Conservation (phyloP, 2,797 vertebrate species). For the Etheostoma perlongum region DNA sequence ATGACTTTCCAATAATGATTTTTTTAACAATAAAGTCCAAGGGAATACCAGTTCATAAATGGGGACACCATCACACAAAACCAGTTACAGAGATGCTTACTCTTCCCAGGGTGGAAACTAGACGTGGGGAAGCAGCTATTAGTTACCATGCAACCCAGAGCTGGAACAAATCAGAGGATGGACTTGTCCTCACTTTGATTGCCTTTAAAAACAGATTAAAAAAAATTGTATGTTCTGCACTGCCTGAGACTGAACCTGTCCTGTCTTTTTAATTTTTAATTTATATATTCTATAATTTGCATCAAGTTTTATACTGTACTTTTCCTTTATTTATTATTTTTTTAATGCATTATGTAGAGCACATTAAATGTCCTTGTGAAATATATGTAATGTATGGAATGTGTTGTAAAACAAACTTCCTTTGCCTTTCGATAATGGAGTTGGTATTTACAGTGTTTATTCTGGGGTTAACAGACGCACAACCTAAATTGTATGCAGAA, state of each 20-base stretch:
- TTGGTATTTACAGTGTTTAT: background rate
- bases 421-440: background rate
- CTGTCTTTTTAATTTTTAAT: background rate
- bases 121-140: background rate
- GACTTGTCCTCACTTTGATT: background rate
- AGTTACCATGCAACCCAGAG: background rate
- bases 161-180: background rate
- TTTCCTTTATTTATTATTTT: background rate
- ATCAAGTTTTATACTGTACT: background rate
- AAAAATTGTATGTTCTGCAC: background rate
- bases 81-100: background rate
- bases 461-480: background rate
- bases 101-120: constrained; percentile 4
- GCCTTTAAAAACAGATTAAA: background rate
- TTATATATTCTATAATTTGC: background rate
- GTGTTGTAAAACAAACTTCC: background rate
- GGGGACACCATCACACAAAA: background rate
- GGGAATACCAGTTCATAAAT: constrained; percentile 26
- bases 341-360: background rate
- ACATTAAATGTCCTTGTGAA: background rate
- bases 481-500: background rate
- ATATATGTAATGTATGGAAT: background rate
- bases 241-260: background rate
- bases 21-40: constrained; percentile 38
- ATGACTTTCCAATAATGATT: constrained; percentile 33